Evolutionary conservation across 2,797 vertebrate species (phyloP), one percentile per base, ranked within the genome.

Genomic region (Esox masquinongy): DNA sequence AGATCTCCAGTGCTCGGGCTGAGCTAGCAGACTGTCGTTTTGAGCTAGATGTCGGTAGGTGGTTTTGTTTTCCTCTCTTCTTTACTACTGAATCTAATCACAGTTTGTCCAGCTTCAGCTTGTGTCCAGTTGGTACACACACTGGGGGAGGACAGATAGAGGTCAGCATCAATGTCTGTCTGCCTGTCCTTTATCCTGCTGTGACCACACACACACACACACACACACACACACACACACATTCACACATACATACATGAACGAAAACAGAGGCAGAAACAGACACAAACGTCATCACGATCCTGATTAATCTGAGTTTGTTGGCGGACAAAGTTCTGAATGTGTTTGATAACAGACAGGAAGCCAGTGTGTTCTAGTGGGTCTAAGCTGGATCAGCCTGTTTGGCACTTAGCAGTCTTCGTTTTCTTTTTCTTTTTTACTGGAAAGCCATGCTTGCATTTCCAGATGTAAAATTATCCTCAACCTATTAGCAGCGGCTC

Each of bases 41-140:
- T 74, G 63, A 69, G 36, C 64, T 85, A 87, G 88, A 87, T 87
- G 80, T 83, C 66, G 78, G 78, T 84, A 82, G 56, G 56, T 59
- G 11, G 56, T 59, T 86, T 88, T 82, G 22, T 80, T 79, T 77
- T 59, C 75, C 70, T 76, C 74, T 74, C 82, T 80, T 81, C 51
- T 83, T 80, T 47, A 47, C 86, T 74, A 76, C 75, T 79, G 84
- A 89, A 90, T 90, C 83, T 88, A 91, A 91, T 92, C 91, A 89
- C 80, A 80, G 77, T 78, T 75, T 70, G 59, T 72, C 73, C 80
- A 56, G 82, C 87, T 11, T 85, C 79, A 68, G 81, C 80, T 79
- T 80, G 74, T 72, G 78, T 84, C 88, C 88, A 88, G 89, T 90
- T 90, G 89, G 88, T 85, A 11, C 84, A 14, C 9, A 83, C 77